These are phyloP conservation scores for Acanthosepion lycidas DNA, from an alignment of 2,888 invertebrate genomes.

Conservation along the genomic window DNA sequence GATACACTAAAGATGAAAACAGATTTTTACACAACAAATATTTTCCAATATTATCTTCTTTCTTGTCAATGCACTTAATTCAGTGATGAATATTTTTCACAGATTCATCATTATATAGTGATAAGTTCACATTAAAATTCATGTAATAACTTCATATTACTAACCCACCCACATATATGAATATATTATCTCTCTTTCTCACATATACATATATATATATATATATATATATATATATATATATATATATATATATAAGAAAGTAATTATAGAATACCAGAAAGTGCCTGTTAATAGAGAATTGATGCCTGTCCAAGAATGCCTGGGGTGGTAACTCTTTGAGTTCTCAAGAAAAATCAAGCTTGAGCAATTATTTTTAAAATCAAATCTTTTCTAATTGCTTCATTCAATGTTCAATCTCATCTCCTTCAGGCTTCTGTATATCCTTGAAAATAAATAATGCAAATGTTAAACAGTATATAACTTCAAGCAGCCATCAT, in stretches of 20 bases:
- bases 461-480: background rate
- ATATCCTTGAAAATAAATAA: background rate
- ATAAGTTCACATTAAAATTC: no score
- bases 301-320: background rate
- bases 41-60: no score
- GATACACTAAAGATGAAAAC: no score
- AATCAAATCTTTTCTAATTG: conserved; percentile 17
- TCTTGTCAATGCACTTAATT: no score
- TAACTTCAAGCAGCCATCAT: background rate
- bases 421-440: background rate
- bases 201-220: no score
- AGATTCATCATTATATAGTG: no score
- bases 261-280: background rate
- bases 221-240: background rate
- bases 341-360: background rate
- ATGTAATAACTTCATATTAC: no score
- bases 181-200: no score
- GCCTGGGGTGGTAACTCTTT: background rate
- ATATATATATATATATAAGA: background rate
- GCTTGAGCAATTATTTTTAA: background rate
- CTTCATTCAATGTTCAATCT: background rate
- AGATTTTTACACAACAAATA: no score
- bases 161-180: no score
- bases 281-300: background rate
- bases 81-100: no score